Base-by-base conservation (phyloP, 2,797 vertebrate genomes). In the Pseudochirops cupreus region DNA sequence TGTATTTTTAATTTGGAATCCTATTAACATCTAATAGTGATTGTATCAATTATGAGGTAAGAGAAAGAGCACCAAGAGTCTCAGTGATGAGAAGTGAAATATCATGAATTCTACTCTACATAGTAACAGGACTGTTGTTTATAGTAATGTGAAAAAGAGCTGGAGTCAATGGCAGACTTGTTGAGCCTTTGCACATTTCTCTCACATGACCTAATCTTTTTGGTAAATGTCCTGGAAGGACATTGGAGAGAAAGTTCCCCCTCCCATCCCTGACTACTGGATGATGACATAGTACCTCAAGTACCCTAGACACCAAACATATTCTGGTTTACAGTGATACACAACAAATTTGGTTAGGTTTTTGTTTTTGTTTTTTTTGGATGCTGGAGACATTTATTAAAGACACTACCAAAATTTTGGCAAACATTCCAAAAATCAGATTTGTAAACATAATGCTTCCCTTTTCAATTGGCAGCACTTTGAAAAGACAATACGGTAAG, bases 401-500 rank as follows among this genome's bases (percentile, higher is more conserved):
- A 98, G 96, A 98, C 97, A 98, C 98, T 98, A 99, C 97, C 97
- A 98, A 99, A 98, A 98, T 98, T 98, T 99, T 99, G 99, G 99
- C 99, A 99, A 99, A 99, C 98, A 98, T 98, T 99, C 98, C 98
- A 99, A 99, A 98, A 99, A 98, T 98, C 98, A 98, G 98, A 98
- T 98, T 99, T 99, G 99, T 99, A 99, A 99, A 99, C 99, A 99
- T 98, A 98, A 98, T 97, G 98, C 98, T 99, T 99, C 99, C 99
- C 99, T 99, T 99, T 99, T 98, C 98, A 97, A 97, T 98, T 98
- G 98, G 97, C 98, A 99, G 98, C 98, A 98, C 97, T 99, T 98
- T 95, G 94, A 97, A 98, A 98, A 96, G 95, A 98, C 97, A 98
- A 98, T 98, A 99, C 89, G 97, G 97, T 97, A 99, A 99, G 98